phyloP scores from a whole-genome alignment of 2,113 vertebrate genomes.

The Acrocephalus kingi region DNA sequence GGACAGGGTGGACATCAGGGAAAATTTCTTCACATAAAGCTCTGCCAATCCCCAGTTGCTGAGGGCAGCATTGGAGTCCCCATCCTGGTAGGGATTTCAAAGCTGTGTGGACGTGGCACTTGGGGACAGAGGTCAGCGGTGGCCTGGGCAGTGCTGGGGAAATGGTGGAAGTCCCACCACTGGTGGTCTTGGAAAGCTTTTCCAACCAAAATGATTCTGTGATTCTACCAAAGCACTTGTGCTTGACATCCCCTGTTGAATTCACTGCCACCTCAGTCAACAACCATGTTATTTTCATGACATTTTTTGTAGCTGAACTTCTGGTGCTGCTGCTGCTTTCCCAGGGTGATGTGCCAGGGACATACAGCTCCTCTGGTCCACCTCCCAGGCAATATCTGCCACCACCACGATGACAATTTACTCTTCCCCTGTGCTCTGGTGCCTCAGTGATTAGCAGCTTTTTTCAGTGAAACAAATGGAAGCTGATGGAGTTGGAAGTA shows the following conservation, averaged over 20 bases:
- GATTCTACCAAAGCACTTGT: background rate
- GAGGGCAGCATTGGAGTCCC: background rate
- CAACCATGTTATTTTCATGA: background rate
- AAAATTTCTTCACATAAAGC: background rate
- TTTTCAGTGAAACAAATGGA: background rate
- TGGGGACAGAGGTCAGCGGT: background rate
- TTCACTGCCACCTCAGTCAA: background rate
- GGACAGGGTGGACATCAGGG: rapidly evolving
- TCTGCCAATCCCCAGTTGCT: background rate
- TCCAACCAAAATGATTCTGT: background rate
- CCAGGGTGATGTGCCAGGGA: background rate
- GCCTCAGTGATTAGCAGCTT: background rate
- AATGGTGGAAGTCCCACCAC: background rate
- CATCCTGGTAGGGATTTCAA: rapidly evolving
- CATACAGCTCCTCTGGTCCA: background rate
- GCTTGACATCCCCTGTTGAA: background rate
- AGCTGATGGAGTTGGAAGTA: background rate
- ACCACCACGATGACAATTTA: background rate
- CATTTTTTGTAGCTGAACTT: background rate
- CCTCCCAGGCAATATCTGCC: background rate
- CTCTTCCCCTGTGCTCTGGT: background rate
- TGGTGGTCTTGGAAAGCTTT: background rate
- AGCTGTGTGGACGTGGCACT: background rate
- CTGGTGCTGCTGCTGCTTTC: background rate
- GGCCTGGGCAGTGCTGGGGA: background rate